Evolutionary conservation across 2,888 invertebrate genomes (phyloP).

Genomic region (Strigamia crassipes): DNA sequence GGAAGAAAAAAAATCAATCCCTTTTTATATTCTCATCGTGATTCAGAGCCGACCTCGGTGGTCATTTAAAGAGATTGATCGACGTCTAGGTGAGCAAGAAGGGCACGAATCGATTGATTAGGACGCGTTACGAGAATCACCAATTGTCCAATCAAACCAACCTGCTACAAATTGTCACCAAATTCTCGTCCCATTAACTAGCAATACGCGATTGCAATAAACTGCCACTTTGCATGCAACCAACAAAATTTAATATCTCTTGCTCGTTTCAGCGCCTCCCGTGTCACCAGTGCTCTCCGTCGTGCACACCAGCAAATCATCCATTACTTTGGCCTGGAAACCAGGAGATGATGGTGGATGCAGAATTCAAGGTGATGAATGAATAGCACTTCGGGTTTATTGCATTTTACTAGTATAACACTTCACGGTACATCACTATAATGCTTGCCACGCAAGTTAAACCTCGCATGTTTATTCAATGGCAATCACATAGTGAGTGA

Average conservation of each 20-base stretch:
- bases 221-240: background rate
- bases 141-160: background rate
- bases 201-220: background rate
- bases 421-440: no score
- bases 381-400: background rate
- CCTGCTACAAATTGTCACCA: background rate
- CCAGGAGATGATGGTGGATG: constrained; percentile 49
- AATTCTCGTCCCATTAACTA: background rate
- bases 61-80: constrained; percentile 16
- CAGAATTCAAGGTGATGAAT: constrained; percentile 48
- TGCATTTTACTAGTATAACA: background rate
- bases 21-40: constrained; percentile 10
- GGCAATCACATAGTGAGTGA: no score
- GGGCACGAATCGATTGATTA: constrained; percentile 16
- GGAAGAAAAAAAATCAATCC: background rate
- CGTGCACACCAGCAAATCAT: constrained; percentile 48
- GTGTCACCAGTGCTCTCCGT: constrained; percentile 48
- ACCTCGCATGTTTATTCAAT: no score
- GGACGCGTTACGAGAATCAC: background rate
- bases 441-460: no score
- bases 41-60: constrained; percentile 3
- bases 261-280: constrained; percentile 48
- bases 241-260: constrained; percentile 4
- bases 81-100: background rate
- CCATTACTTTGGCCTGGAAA: constrained; percentile 49